Evolutionary conservation across 2,888 invertebrate species (phyloP).

Genomic region (Ochropleura leucogaster): DNA sequence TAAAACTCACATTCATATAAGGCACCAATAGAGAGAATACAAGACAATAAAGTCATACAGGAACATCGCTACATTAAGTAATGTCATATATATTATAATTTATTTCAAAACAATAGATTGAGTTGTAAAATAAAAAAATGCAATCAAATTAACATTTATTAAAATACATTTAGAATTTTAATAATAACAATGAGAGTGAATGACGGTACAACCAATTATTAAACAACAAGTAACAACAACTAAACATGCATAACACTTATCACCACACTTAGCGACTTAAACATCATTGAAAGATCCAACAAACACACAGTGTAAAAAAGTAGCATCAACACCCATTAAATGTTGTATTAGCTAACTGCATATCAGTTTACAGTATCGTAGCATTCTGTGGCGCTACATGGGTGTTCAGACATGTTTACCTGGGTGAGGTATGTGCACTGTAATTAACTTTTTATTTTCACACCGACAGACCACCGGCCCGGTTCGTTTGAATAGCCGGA

Average conservation of each 20-base stretch:
- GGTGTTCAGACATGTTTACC: constrained; percentile 83
- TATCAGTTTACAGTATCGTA: constrained; percentile 60
- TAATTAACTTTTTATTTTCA: constrained; percentile 82
- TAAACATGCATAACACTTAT: not conserved
- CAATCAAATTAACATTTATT: too few species aligned
- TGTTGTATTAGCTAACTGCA: constrained; percentile 51
- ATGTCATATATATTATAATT: too few species aligned
- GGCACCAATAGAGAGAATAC: too few species aligned
- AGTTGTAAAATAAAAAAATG: too few species aligned
- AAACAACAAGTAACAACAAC: too few species aligned
- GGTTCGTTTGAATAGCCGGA: constrained; percentile 58
- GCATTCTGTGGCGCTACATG: constrained; percentile 71
- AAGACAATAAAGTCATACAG: too few species aligned
- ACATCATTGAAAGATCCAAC: constrained; percentile 1
- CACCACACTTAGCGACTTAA: constrained; percentile 2
- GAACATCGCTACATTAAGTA: too few species aligned
- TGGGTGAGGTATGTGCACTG: constrained; percentile 70
- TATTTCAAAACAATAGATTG: too few species aligned
- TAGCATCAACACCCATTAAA: not conserved
- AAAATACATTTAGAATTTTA: too few species aligned
- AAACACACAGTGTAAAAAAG: constrained; percentile 25
- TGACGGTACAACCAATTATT: too few species aligned
- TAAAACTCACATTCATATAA: too few species aligned
- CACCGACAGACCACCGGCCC: constrained; percentile 62
- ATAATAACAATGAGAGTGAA: too few species aligned